Conservation (phyloP, 2,797 vertebrate species). For the Huso huso region DNA sequence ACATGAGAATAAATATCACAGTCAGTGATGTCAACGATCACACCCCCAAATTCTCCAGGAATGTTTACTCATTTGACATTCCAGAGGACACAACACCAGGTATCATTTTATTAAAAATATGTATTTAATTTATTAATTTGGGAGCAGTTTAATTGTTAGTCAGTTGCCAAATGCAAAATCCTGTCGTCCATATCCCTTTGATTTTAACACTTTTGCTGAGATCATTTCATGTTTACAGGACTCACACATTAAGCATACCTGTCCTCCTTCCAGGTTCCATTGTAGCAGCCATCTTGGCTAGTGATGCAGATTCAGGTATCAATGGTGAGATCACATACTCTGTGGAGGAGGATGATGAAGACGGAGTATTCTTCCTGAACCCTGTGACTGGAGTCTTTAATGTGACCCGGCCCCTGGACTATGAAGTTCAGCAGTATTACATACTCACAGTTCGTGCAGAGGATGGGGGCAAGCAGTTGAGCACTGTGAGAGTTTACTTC, state of each 20-base stretch:
- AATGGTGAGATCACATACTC: constrained; percentile 91
- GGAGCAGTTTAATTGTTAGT: no score
- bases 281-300: constrained; percentile 88
- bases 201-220: no score
- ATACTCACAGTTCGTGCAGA: constrained; percentile 73
- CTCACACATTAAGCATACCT: neutral
- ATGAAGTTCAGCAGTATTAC: constrained; percentile 80
- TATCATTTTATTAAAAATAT: constrained; percentile 33
- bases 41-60: constrained; percentile 79
- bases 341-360: constrained; percentile 81
- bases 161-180: no score
- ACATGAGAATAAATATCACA: constrained; percentile 90
- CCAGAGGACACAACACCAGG: constrained; percentile 81
- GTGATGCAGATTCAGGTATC: constrained; percentile 80
- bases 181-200: no score
- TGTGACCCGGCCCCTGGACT: constrained; percentile 77
- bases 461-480: constrained; percentile 81
- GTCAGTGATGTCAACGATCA: constrained; percentile 92
- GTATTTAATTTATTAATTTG: no score
- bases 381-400: constrained; percentile 92
- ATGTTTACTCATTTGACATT: constrained; percentile 85
- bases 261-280: constrained; percentile 68
- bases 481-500: constrained; percentile 82
- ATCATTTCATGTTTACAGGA: neutral
- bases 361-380: constrained; percentile 83